A percentile compares a stretch with the other conserved stretches of the same genome.
These are phyloP conservation scores for Capromys pilorides DNA, from an alignment of 2,797 vertebrate species.

Conservation along the genomic window DNA sequence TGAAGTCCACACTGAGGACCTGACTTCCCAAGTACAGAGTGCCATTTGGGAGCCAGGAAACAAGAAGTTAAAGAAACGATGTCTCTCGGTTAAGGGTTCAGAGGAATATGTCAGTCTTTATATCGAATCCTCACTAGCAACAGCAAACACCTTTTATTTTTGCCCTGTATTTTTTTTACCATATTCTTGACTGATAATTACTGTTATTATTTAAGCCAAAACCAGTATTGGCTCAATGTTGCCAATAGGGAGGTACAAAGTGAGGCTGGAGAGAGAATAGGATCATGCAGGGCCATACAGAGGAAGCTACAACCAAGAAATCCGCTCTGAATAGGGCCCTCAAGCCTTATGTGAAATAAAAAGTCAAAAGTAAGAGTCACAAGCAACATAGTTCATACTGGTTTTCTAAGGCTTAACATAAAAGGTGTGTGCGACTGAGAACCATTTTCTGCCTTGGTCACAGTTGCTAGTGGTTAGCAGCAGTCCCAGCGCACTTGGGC, in stretches of 20 bases:
- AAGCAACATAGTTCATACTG: background rate
- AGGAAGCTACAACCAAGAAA: background rate
- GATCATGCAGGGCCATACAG: background rate
- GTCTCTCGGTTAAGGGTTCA: background rate
- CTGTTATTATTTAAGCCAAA: background rate
- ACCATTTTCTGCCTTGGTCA: background rate
- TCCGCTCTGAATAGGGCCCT: background rate
- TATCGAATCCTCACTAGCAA: background rate
- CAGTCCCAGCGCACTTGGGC: background rate
- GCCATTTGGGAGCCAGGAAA: slow-evolving; percentile 33
- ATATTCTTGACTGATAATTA: background rate
- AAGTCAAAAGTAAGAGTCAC: background rate
- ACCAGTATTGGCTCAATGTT: background rate
- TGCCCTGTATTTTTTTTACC: background rate
- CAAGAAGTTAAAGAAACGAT: slow-evolving; percentile 74
- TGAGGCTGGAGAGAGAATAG: background rate
- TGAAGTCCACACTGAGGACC: background rate
- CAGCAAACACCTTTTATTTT: background rate
- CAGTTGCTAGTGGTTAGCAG: background rate
- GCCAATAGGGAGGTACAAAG: background rate
- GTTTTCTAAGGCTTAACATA: background rate
- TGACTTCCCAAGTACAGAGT: background rate
- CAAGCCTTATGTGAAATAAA: background rate
- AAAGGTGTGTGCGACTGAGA: background rate
- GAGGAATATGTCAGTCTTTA: background rate